Percentiles rank a stretch among this genome's conserved stretches.
These are phyloP conservation scores for Psophia crepitans DNA, from an alignment of 2,113 vertebrate genomes.

Conservation along the genomic window DNA sequence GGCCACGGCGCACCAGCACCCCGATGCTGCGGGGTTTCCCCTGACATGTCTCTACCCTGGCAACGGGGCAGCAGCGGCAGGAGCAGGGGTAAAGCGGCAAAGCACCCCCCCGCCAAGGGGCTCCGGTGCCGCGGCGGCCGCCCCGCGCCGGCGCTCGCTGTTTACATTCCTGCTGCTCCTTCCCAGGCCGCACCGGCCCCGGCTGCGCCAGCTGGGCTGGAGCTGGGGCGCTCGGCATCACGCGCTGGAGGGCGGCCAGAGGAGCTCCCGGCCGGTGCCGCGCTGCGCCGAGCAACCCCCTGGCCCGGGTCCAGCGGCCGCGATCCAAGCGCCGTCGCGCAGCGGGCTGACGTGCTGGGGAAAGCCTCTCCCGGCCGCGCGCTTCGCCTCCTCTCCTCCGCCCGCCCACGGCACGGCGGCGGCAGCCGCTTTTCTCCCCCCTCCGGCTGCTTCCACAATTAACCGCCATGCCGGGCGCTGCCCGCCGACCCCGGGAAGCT, in stretches of 20 bases:
- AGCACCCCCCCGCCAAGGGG: neutral
- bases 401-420: neutral
- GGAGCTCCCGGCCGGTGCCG: slow-evolving; percentile 33
- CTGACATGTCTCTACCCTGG: fast-evolving
- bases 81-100: neutral
- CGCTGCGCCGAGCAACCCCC: neutral
- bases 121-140: neutral
- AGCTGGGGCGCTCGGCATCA: neutral
- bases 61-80: neutral
- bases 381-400: neutral
- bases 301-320: slow-evolving; percentile 44
- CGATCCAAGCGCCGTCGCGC: slow-evolving; percentile 2
- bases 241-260: slow-evolving; percentile 47
- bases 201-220: neutral
- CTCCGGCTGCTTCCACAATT: neutral
- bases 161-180: slow-evolving; percentile 62
- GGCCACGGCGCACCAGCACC: fast-evolving
- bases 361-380: neutral
- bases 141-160: neutral
- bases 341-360: neutral
- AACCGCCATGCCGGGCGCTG: fast-evolving
- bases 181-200: neutral
- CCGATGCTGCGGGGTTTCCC: neutral
- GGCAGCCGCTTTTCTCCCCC: neutral
- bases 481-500: fast-evolving